Evolutionary conservation across 2,797 vertebrate species (phyloP).

Genomic region (Pantherophis vulpinus): DNA sequence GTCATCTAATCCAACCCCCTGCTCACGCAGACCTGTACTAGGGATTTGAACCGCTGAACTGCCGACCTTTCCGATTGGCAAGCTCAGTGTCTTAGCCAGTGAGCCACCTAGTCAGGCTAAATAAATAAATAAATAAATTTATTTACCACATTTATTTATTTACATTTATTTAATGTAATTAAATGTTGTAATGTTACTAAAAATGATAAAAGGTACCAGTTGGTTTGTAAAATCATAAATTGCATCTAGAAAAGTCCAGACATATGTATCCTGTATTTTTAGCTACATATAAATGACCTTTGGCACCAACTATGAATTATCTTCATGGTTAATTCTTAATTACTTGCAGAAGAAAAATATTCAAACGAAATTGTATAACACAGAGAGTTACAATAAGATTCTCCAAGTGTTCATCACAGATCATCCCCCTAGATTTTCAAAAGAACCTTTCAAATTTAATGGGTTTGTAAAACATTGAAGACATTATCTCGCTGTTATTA

Average conservation of each 20-base stretch:
- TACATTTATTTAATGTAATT: too few species aligned
- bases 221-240: background rate
- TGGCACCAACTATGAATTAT: background rate
- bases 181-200: background rate
- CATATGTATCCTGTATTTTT: background rate
- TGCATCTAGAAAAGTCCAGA: background rate
- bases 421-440: background rate
- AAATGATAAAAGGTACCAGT: background rate
- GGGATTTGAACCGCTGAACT: too few species aligned
- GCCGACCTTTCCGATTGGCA: too few species aligned
- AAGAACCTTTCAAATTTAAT: background rate
- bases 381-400: background rate
- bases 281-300: background rate
- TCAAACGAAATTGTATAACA: background rate
- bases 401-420: background rate
- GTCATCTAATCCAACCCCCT: too few species aligned
- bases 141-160: background rate
- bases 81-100: too few species aligned
- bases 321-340: background rate
- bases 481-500: background rate
- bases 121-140: too few species aligned
- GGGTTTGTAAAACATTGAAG: background rate
- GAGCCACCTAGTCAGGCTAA: too few species aligned
- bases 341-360: background rate
- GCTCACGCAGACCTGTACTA: too few species aligned